Percentiles rank a stretch among this genome's conserved stretches.
These are phyloP conservation scores for Dryocosmus kuriphilus DNA, from an alignment of 2,888 invertebrate genomes.

Conservation along the genomic window DNA sequence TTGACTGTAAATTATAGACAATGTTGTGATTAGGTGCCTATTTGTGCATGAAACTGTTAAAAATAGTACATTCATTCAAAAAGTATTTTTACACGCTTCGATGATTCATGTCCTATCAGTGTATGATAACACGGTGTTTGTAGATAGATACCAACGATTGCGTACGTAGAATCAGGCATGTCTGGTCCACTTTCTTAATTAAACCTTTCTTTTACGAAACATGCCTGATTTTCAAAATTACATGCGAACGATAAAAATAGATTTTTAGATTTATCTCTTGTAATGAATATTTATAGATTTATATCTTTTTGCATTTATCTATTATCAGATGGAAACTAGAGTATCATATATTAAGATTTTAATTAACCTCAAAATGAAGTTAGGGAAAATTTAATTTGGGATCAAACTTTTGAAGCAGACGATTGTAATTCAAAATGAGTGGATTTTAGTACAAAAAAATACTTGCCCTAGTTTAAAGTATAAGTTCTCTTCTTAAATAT, in stretches of 20 bases:
- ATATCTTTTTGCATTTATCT: too few species aligned
- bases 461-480: too few species aligned
- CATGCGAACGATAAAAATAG: not conserved
- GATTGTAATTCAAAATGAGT: too few species aligned
- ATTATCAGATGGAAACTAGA: too few species aligned
- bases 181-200: conserved; percentile 24
- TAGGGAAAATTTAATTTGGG: too few species aligned
- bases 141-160: conserved; percentile 64
- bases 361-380: too few species aligned
- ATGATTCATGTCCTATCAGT: conserved; percentile 68
- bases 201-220: not conserved
- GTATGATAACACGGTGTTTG: conserved; percentile 70
- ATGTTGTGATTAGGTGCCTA: not conserved
- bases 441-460: too few species aligned
- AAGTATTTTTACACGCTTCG: conserved; percentile 54
- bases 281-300: too few species aligned
- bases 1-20: not conserved
- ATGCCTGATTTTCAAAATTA: not conserved
- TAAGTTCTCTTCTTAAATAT: too few species aligned
- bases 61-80: conserved; percentile 56
- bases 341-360: too few species aligned
- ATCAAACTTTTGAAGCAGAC: too few species aligned
- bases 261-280: not conserved
- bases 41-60: not conserved
- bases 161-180: conserved; percentile 10